Evolutionary conservation across 2,797 vertebrate species (phyloP).

Genomic region (Clangula hyemalis): DNA sequence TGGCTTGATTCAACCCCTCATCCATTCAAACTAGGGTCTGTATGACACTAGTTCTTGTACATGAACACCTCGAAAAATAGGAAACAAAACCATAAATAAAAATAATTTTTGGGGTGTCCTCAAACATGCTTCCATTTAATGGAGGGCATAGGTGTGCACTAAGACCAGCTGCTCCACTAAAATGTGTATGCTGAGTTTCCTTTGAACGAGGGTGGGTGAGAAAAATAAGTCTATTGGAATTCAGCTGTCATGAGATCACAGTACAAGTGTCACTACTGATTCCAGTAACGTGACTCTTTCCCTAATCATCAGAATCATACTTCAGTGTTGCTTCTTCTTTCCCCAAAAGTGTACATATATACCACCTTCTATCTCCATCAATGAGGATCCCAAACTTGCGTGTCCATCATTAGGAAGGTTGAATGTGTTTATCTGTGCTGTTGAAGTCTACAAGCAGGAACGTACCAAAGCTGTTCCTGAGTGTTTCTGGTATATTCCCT

Average conservation of each 20-base stretch:
- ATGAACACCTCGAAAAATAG: background rate
- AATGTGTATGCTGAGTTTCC: background rate
- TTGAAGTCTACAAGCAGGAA: background rate
- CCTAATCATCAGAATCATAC: background rate
- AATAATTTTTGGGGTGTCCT: background rate
- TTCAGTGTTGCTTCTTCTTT: background rate
- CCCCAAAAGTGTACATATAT: background rate
- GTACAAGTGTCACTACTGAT: background rate
- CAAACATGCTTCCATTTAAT: background rate
- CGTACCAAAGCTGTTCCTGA: background rate
- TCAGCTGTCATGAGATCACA: background rate
- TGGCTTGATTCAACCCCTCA: background rate
- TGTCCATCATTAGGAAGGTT: accelerated
- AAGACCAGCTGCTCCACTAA: background rate
- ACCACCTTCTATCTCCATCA: background rate
- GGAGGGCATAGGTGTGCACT: background rate
- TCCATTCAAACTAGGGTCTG: background rate
- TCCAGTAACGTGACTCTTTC: background rate
- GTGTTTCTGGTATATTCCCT: background rate
- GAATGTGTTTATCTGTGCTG: background rate
- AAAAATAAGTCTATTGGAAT: background rate
- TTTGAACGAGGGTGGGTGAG: background rate
- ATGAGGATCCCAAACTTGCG: background rate
- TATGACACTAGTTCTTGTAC: background rate
- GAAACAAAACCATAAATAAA: background rate